phyloP scores from a whole-genome alignment of 2,113 vertebrate genomes.

The Pseudolaguvia tuberculata region DNA sequence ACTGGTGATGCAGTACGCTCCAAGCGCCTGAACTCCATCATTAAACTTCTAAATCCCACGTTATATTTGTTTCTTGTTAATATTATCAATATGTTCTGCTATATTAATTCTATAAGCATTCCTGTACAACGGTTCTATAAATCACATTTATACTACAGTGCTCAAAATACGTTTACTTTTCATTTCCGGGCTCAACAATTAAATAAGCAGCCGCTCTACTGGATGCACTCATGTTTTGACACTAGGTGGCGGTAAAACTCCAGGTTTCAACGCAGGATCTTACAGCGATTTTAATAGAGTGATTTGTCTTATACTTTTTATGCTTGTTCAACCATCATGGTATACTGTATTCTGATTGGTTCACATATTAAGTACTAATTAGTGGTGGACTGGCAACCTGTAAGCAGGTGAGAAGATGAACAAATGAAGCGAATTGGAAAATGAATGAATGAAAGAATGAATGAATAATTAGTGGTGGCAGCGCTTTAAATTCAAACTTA shows the following conservation, averaged over 20 bases:
- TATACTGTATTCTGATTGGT: no score
- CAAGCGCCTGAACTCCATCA: slow-evolving; percentile 59
- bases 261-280: background rate
- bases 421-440: no score
- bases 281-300: no score
- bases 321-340: no score
- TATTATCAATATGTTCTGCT: background rate
- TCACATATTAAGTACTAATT: no score
- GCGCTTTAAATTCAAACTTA: no score
- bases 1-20: slow-evolving; percentile 81
- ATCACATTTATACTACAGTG: slow-evolving; percentile 1
- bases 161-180: no score
- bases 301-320: background rate
- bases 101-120: slow-evolving; percentile 27
- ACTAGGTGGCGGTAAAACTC: slow-evolving; percentile 20
- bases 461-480: no score
- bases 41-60: background rate
- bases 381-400: no score
- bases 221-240: background rate
- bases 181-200: background rate
- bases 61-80: background rate
- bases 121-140: slow-evolving; percentile 33
- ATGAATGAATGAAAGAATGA: no score
- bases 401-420: no score
- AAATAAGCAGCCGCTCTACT: background rate